Evolutionary conservation across 2,113 vertebrate genomes (phyloP), one percentile per base, ranked within the genome.

Genomic region (Oncorhynchus gorbuscha): DNA sequence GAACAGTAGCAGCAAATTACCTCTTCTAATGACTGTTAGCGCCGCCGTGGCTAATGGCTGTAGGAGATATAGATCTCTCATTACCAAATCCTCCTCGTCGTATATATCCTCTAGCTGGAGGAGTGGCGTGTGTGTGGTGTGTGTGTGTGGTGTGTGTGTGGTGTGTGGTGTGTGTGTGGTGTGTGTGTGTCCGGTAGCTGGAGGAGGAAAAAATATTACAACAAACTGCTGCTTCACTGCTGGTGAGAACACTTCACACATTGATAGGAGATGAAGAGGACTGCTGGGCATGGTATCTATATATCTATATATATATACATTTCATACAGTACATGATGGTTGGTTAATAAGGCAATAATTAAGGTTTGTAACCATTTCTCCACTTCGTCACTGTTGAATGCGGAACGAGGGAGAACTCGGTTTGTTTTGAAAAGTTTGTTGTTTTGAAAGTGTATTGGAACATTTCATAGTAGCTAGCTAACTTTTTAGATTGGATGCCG

Each of bases 1-100:
- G 66, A 75, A 87, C 83, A 87, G 88, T 80, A 73, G 84, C 62
- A 85, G 83, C 86, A 91, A 87, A 92, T 90, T 90, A 87, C 82
- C 28, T 85, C 77, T 70, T 83, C 74, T 91, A 88, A 92, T 90
- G 85, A 87, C 85, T 18, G 16, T 55, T 89, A 79, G 59, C 82
- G 81, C 83, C 5, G 72, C 79, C 72, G 58, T 78, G 80, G 81
- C 87, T 86, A 87, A 88, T 87, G 82, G 83, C 82, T 76, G 70
- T 76, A 49, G 66, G 68, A 88, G 89, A 91, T 92, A 90, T 83
- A 61, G 74, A 88, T 88, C 87, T 83, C 81, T 90, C 86, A 90
- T 91, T 91, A 88, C 62, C 80, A 76, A 76, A 76, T 18, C 5
- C 65, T 65, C 78, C 72, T 73, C 61, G 4, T 18, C 14, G 75